Conservation (phyloP, 64 coral and sea anemone species). For the Porites lutea region DNA sequence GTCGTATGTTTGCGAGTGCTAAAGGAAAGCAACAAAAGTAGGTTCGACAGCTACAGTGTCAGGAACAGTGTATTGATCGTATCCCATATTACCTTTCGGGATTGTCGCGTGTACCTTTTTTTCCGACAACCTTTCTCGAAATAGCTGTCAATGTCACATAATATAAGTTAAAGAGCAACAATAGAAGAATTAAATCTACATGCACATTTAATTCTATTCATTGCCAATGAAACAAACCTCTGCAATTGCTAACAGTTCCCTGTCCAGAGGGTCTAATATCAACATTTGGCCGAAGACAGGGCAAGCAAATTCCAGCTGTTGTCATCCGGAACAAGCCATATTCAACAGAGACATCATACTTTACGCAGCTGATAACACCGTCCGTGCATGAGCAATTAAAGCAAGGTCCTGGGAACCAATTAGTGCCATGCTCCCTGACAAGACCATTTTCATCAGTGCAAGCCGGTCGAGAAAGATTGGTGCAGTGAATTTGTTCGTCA, state of each 20-base stretch:
- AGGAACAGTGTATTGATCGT: too few species aligned
- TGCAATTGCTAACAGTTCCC: conserved; percentile 21
- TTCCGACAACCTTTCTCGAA: too few species aligned
- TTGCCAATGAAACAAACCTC: background rate
- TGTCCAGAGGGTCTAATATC: conserved; percentile 16
- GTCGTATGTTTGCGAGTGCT: too few species aligned
- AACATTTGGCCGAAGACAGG: background rate
- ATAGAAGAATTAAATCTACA: too few species aligned
- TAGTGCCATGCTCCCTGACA: conserved; percentile 15
- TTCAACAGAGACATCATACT: conserved; percentile 22
- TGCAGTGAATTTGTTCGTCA: background rate
- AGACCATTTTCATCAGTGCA: conserved; percentile 16
- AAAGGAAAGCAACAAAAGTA: too few species aligned
- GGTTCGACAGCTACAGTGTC: too few species aligned
- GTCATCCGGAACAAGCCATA: background rate
- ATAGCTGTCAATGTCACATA: too few species aligned
- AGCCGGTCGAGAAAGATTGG: conserved; percentile 32
- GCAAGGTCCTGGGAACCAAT: conserved; percentile 27
- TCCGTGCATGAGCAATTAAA: conserved; percentile 23
- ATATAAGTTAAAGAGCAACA: too few species aligned
- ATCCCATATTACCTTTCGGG: too few species aligned
- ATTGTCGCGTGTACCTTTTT: too few species aligned
- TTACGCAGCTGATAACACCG: background rate
- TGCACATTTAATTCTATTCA: too few species aligned
- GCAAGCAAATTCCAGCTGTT: background rate